Percentiles rank a stretch among this genome's conserved stretches.
phyloP scores from a whole-genome alignment of 2,888 invertebrate genomes.

The Lithophane socia region DNA sequence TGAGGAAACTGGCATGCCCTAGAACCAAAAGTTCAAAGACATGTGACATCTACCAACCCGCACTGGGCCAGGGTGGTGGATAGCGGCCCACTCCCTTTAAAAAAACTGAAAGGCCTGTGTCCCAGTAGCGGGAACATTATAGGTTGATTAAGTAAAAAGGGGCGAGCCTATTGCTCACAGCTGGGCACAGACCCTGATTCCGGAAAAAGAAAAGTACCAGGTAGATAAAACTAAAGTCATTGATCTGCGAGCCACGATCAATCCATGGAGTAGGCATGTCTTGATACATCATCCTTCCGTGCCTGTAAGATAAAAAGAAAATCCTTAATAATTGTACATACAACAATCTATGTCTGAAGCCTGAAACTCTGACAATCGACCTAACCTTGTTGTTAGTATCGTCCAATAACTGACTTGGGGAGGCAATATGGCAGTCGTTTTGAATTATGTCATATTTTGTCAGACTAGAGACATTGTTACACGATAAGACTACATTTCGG shows the following conservation, averaged over 20 bases:
- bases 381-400: background rate
- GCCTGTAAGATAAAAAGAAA: constrained; percentile 1
- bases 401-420: background rate
- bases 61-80: too few species aligned
- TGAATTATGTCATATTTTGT: background rate
- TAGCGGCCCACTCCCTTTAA: too few species aligned
- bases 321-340: constrained; percentile 7
- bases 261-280: background rate
- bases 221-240: background rate
- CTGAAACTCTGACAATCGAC: constrained; percentile 5
- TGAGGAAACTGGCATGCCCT: too few species aligned
- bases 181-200: background rate
- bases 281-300: background rate
- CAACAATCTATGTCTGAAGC: background rate
- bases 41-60: too few species aligned
- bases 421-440: background rate
- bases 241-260: background rate
- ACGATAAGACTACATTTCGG: background rate
- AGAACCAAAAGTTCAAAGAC: too few species aligned
- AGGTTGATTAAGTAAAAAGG: too few species aligned
- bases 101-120: too few species aligned
- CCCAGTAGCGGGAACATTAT: too few species aligned
- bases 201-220: background rate
- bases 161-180: background rate
- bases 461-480: background rate